phyloP scores from a whole-genome alignment of 2,113 vertebrate species.

The Pristiophorus japonicus region DNA sequence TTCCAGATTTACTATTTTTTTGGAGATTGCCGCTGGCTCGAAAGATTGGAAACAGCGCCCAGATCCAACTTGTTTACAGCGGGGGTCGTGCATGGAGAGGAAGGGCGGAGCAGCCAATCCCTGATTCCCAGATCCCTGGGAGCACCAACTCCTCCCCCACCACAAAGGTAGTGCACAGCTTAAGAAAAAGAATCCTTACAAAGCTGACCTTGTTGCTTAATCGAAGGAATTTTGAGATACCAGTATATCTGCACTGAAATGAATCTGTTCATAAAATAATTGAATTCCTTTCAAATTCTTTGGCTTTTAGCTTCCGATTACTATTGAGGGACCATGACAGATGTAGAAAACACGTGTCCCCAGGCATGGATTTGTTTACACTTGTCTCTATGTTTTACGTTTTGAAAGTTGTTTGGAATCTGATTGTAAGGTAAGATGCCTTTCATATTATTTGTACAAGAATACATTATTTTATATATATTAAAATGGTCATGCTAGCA shows the following conservation, averaged over 20 bases:
- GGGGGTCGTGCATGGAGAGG: slow-evolving; percentile 11
- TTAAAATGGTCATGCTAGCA: background rate
- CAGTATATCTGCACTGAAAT: background rate
- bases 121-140: background rate
- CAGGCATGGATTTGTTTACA: background rate
- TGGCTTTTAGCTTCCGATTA: background rate
- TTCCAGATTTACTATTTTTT: background rate
- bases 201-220: background rate
- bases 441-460: background rate
- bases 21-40: background rate
- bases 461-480: background rate
- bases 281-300: background rate
- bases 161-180: background rate
- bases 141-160: background rate
- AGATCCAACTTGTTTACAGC: slow-evolving; percentile 12
- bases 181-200: background rate
- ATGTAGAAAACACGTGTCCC: background rate
- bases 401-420: background rate
- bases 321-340: background rate
- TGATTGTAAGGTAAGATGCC: background rate
- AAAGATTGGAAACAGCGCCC: slow-evolving; percentile 9
- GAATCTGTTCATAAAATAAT: background rate
- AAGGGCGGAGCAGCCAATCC: background rate
- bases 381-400: background rate
- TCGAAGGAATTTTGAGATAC: background rate